A percentile compares a stretch with the other conserved stretches of the same genome.
Evolutionary conservation across 2,113 vertebrate genomes (phyloP).

Genomic region (Casuarius casuarius): DNA sequence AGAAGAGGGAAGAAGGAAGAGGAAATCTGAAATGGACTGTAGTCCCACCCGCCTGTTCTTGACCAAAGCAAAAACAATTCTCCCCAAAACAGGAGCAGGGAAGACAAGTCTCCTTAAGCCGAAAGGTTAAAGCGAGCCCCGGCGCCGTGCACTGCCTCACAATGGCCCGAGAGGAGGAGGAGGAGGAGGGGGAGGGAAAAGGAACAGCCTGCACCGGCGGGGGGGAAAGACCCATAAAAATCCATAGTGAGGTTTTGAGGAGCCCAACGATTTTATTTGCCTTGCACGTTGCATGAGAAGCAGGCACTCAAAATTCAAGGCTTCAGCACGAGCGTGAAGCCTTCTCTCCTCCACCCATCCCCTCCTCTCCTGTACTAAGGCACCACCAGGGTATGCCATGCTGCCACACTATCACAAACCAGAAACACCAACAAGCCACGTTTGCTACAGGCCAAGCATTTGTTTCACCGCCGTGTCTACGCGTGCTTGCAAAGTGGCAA

Average conservation of each 20-base stretch:
- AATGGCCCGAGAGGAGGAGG: background rate
- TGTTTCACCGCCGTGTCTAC: background rate
- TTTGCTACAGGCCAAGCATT: background rate
- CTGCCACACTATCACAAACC: background rate
- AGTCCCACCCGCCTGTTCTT: background rate
- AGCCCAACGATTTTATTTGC: background rate
- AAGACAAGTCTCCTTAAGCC: background rate
- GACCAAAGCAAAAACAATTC: background rate
- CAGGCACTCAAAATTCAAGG: background rate
- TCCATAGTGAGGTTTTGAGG: background rate
- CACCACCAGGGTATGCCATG: fast-evolving
- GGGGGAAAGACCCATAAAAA: background rate
- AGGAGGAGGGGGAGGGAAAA: background rate
- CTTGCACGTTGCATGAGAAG: background rate
- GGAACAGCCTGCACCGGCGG: background rate
- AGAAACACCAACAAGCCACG: background rate
- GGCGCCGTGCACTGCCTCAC: background rate
- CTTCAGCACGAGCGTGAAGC: background rate
- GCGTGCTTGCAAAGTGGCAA: background rate
- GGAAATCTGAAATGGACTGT: conserved; percentile 5
- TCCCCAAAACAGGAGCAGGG: background rate
- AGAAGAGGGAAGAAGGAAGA: conserved; percentile 15
- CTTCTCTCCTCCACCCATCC: background rate
- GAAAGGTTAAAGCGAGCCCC: background rate
- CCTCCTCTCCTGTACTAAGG: background rate